phyloP scores from a whole-genome alignment of 2,888 invertebrate genomes.

The Drosophila picticornis region DNA sequence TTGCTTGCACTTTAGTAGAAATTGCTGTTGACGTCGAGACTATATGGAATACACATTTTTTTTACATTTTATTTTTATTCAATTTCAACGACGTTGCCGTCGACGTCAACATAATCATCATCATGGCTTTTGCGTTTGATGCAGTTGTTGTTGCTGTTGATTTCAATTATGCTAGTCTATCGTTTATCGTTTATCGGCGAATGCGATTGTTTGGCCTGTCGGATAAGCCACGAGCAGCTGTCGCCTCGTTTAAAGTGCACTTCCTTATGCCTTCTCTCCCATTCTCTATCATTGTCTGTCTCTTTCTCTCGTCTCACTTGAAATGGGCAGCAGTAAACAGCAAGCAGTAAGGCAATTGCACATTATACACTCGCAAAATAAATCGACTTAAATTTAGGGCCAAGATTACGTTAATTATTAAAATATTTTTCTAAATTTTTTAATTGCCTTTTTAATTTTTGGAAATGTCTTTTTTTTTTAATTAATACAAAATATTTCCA shows the following conservation, averaged over 20 bases:
- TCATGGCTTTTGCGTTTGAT: slow-evolving; percentile 12
- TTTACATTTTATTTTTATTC: slow-evolving; percentile 61
- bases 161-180: slow-evolving; percentile 70
- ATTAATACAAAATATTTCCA: too few relatives aligned
- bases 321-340: slow-evolving; percentile 27
- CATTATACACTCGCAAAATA: slow-evolving; percentile 4
- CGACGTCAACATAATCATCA: slow-evolving; percentile 32
- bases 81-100: slow-evolving; percentile 69
- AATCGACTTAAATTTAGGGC: neutral
- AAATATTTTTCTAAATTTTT: too few relatives aligned
- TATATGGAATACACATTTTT: slow-evolving; percentile 51
- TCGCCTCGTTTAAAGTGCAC: slow-evolving; percentile 65
- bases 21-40: slow-evolving; percentile 74
- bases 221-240: slow-evolving; percentile 73
- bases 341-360: slow-evolving; percentile 21
- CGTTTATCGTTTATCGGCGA: slow-evolving; percentile 54
- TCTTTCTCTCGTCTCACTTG: slow-evolving; percentile 27
- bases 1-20: slow-evolving; percentile 79
- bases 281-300: neutral
- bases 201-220: slow-evolving; percentile 65
- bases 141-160: slow-evolving; percentile 23
- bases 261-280: slow-evolving; percentile 56
- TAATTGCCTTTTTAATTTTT: too few relatives aligned
- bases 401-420: neutral
- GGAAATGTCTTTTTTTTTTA: too few relatives aligned